A percentile compares a stretch with the other conserved stretches of the same genome.
These are phyloP conservation scores for Ciconia stormi DNA, from an alignment of 2,113 vertebrate genomes.

Conservation along the genomic window DNA sequence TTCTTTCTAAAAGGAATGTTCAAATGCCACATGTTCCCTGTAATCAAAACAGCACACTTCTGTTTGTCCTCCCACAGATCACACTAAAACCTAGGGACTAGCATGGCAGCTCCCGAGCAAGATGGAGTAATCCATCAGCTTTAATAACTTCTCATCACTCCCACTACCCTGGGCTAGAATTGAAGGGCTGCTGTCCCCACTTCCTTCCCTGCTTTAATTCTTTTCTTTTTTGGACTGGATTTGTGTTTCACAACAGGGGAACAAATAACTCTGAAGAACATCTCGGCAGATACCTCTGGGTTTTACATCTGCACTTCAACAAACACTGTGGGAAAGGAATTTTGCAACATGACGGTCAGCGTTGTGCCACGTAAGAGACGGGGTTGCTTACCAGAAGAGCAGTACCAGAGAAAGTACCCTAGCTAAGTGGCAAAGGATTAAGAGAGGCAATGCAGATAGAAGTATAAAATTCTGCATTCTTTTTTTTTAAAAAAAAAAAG, in stretches of 20 bases:
- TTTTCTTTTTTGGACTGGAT: background rate
- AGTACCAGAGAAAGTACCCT: background rate
- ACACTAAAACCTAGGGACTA: background rate
- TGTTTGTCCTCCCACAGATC: slow-evolving; percentile 30
- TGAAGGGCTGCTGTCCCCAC: background rate
- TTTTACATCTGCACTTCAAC: slow-evolving; percentile 83
- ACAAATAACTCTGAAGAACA: slow-evolving; percentile 80
- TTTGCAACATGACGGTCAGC: slow-evolving; percentile 86
- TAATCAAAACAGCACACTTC: slow-evolving; percentile 14
- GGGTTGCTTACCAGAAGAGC: background rate
- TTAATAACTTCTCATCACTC: background rate
- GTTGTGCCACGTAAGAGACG: slow-evolving; percentile 79
- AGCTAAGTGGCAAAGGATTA: background rate
- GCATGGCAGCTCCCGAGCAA: background rate
- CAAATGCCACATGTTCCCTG: background rate
- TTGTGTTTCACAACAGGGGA: slow-evolving; percentile 44
- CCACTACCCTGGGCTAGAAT: background rate
- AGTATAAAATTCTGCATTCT: background rate
- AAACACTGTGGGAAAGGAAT: slow-evolving; percentile 73
- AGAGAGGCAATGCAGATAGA: background rate
- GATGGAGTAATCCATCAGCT: background rate
- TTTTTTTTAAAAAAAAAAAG: background rate
- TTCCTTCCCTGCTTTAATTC: background rate
- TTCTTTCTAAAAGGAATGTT: slow-evolving; percentile 1
- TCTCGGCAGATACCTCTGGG: slow-evolving; percentile 84